These are phyloP conservation scores for Eurytoma adleriae DNA, from an alignment of 2,888 invertebrate genomes.

Conservation along the genomic window DNA sequence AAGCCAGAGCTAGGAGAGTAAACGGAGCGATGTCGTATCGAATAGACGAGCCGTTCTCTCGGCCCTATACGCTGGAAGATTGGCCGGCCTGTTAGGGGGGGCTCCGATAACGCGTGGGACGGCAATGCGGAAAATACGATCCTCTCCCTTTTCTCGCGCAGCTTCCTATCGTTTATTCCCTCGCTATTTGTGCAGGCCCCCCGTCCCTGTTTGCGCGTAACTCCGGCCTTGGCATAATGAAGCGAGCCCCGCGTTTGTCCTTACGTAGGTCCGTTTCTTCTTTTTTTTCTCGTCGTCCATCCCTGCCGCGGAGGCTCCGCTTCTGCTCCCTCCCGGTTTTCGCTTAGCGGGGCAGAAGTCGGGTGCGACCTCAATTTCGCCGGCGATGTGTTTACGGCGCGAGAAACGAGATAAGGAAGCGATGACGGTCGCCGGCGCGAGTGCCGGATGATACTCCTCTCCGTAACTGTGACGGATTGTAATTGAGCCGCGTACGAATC, in stretches of 20 bases:
- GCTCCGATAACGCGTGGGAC: conserved; percentile 37
- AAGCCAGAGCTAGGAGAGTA: background rate
- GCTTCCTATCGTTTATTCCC: conserved; percentile 7
- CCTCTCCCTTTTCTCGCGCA: background rate
- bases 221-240: background rate
- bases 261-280: conserved; percentile 22
- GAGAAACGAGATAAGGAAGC: conserved; percentile 11
- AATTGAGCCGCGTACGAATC: background rate
- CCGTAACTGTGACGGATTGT: conserved; percentile 28
- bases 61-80: conserved; percentile 7
- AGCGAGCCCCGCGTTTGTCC: conserved; percentile 1
- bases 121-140: conserved; percentile 34
- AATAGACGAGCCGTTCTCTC: background rate
- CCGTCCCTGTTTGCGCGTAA: background rate
- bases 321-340: background rate
- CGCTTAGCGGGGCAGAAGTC: conserved; percentile 33
- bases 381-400: background rate
- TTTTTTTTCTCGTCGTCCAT: no score
- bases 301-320: no score
- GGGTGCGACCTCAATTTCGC: conserved; percentile 15
- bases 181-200: background rate
- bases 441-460: conserved; percentile 21
- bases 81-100: conserved; percentile 22
- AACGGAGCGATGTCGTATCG: conserved; percentile 11
- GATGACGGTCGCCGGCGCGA: conserved; percentile 1